These are phyloP conservation scores for Sebastes nivosus DNA, from an alignment of 2,797 vertebrate species.

Conservation along the genomic window DNA sequence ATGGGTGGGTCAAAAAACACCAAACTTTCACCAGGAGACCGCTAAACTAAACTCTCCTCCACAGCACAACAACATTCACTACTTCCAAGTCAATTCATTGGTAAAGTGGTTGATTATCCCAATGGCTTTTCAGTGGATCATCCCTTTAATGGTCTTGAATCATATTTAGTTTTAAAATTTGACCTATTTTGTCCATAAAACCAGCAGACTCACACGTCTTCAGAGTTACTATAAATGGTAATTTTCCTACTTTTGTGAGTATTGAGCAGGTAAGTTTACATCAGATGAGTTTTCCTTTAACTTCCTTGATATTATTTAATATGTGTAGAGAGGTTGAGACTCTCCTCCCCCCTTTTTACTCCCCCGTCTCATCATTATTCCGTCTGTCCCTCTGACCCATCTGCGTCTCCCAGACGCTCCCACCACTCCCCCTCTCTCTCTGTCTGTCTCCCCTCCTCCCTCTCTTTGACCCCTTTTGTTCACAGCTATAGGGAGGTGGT, in stretches of 20 bases:
- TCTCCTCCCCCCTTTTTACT: background rate
- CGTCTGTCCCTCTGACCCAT: conserved; percentile 63
- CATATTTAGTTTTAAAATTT: too few species aligned
- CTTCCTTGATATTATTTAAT: background rate
- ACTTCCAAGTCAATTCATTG: too few species aligned
- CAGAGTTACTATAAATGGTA: background rate
- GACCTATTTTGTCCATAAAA: too few species aligned
- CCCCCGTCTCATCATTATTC: conserved; percentile 61
- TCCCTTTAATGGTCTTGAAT: too few species aligned
- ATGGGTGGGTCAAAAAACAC: too few species aligned
- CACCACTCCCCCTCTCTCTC: conserved; percentile 50
- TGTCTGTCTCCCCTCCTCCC: conserved; percentile 4
- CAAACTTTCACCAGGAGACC: too few species aligned
- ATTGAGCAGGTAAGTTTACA: background rate
- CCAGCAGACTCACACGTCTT: too few species aligned
- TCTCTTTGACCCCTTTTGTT: conserved; percentile 73
- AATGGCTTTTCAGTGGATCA: too few species aligned
- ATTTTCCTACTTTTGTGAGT: background rate
- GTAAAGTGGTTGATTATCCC: too few species aligned
- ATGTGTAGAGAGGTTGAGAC: background rate
- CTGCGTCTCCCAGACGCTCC: conserved; percentile 73
- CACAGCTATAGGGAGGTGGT: conserved; percentile 31
- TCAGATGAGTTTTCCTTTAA: background rate
- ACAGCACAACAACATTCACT: too few species aligned
- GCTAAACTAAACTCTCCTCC: too few species aligned